Percentiles rank a stretch among this genome's conserved stretches.
phyloP scores from a whole-genome alignment of 2,888 invertebrate species.

The Drosophila macrothrix region DNA sequence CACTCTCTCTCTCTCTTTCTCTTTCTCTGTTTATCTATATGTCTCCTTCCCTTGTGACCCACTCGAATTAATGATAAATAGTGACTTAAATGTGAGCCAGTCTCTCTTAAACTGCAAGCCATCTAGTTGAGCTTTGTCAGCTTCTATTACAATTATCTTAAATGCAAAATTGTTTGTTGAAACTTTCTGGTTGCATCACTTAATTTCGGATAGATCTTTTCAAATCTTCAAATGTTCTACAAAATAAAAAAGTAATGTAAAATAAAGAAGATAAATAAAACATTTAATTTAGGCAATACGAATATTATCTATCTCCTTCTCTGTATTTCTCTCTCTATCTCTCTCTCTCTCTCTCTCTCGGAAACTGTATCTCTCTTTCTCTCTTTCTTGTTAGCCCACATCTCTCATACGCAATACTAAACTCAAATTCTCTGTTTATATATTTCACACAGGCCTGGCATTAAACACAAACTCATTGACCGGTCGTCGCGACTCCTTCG shows the following conservation, averaged over 20 bases:
- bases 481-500: slow-evolving; percentile 92
- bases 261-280: not conserved
- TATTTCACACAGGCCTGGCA: slow-evolving; percentile 86
- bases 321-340: not conserved
- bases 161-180: slow-evolving; percentile 6
- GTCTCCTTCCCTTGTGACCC: slow-evolving; percentile 26
- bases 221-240: not conserved
- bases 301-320: not conserved
- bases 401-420: not conserved
- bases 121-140: slow-evolving; percentile 2
- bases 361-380: not conserved
- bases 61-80: slow-evolving; percentile 25
- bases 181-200: not conserved
- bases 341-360: not conserved
- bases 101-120: slow-evolving; percentile 10
- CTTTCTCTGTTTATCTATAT: not conserved
- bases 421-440: not conserved
- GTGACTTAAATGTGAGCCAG: slow-evolving; percentile 10
- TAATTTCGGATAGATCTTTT: not conserved
- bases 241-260: not conserved
- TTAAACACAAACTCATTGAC: slow-evolving; percentile 88
- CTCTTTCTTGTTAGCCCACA: not conserved
- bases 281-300: not conserved
- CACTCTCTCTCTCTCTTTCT: not conserved
- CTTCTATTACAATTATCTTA: slow-evolving; percentile 4